Evolutionary conservation across 2,888 invertebrate genomes (phyloP).

Genomic region (Pammene aurita): DNA sequence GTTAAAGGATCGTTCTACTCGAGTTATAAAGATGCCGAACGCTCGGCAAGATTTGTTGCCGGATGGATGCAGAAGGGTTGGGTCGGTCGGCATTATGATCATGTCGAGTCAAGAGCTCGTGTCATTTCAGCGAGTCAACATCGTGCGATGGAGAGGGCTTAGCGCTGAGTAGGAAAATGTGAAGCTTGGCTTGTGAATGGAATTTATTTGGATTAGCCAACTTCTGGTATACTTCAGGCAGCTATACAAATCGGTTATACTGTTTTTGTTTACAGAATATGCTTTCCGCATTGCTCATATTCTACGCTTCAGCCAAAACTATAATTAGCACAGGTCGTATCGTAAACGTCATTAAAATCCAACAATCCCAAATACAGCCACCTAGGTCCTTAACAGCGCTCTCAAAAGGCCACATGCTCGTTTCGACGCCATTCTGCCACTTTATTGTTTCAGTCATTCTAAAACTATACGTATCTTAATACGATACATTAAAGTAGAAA

Average conservation of each 20-base stretch:
- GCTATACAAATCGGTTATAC: conserved; percentile 12
- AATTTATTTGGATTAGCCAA: conserved; percentile 42
- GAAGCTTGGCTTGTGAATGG: conserved; percentile 61
- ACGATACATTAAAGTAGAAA: conserved; percentile 7
- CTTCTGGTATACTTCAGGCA: conserved; percentile 19
- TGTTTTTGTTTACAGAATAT: not conserved
- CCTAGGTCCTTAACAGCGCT: conserved; percentile 53
- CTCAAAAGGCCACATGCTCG: conserved; percentile 57
- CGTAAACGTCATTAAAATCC: conserved; percentile 50
- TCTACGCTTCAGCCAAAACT: conserved; percentile 37
- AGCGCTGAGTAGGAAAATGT: conserved; percentile 66
- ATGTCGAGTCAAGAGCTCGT: conserved; percentile 78
- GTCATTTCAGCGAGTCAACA: conserved; percentile 80
- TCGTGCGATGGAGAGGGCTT: conserved; percentile 75
- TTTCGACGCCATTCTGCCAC: conserved; percentile 45
- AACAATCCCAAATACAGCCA: conserved; percentile 51
- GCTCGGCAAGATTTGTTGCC: conserved; percentile 78
- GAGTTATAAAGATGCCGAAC: conserved; percentile 81
- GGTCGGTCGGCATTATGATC: conserved; percentile 77
- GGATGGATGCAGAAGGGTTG: conserved; percentile 82
- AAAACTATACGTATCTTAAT: conserved; percentile 4
- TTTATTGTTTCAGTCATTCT: not conserved
- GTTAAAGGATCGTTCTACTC: conserved; percentile 80
- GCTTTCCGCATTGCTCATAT: not conserved
- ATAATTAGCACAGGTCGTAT: conserved; percentile 42